Evolutionary conservation across 2,113 vertebrate species (phyloP), one percentile per base, ranked within the genome.

Genomic region (Ammodramus savannarum): DNA sequence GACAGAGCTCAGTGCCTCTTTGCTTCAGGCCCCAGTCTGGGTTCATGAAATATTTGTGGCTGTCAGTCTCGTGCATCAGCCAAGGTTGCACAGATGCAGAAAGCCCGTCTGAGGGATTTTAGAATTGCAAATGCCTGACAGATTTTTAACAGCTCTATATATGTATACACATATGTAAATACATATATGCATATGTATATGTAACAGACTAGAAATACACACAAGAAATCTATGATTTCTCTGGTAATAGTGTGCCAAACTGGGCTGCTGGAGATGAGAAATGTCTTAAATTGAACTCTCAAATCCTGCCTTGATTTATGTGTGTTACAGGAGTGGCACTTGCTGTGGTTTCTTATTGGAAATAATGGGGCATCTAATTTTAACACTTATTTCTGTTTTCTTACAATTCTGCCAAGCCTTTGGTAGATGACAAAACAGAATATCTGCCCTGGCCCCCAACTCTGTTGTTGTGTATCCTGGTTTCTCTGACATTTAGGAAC

Each of bases 221-320:
- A n/a, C 6, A 18, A 27, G 77, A 72, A 72, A 36, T 61, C 44
- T 26, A 2, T 59, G 11, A 26, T 57, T 74, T 78, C n/a, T 65
- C 52, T 63, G 51, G 3, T 65, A 55, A 36, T 8, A 38, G 7
- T 4, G 7, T 52, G 72, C 62, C 66, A 72, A 51, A 38, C 16
- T 9, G n/a, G 43, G 48, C 39, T 48, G 31, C 16, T 55, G 51
- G 52, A 36, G 25, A 32, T 44, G 31, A 87, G 39, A 48, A 32
- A 23, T 20, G 22, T 21, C 36, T 87, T 57, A 18, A 81, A 16
- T 0, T 44, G 68, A 69, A 15, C 78, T 62, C 61, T 20, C 6
- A 34, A 52, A 31, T 20, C 6, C n/a, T 49, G 52, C 25, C 16
- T 44, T 6, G 5, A 11, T 78, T 43, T 48, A 13, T 0, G 0